Evolutionary conservation across 1,140 invertebrate species (phyloP).

Genomic region (Varroa destructor): DNA sequence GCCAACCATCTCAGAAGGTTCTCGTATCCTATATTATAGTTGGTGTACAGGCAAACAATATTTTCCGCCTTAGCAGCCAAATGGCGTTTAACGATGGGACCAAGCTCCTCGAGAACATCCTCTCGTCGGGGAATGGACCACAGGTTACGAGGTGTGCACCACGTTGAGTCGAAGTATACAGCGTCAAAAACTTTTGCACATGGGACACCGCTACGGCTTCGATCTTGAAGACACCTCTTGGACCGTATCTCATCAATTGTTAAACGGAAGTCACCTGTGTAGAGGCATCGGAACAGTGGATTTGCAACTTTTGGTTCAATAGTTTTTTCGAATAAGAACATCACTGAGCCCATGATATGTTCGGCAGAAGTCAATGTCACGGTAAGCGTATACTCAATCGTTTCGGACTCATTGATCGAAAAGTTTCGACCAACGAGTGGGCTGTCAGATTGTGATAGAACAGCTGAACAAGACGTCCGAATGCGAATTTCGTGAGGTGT

Average conservation of each 20-base stretch:
- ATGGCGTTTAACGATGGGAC: neutral
- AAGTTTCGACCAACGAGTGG: too few species aligned
- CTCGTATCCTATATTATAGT: conserved; percentile 9
- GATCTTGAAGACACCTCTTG: neutral
- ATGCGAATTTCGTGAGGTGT: neutral
- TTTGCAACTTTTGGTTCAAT: too few species aligned
- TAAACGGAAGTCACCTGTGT: conserved; percentile 23
- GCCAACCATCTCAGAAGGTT: conserved; percentile 8
- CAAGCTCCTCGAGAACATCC: neutral
- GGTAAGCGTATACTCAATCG: neutral
- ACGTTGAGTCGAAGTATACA: conserved; percentile 12
- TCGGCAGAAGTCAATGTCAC: conserved; percentile 19
- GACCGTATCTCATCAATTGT: neutral
- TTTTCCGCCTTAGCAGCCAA: neutral
- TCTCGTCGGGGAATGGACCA: neutral
- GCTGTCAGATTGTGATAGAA: too few species aligned
- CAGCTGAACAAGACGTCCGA: too few species aligned
- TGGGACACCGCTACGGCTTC: neutral
- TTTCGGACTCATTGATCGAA: neutral
- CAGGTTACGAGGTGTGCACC: conserved; percentile 8
- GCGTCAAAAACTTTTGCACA: conserved; percentile 13
- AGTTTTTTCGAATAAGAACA: conserved; percentile 6
- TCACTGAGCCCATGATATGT: conserved; percentile 15
- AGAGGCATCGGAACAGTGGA: conserved; percentile 1
- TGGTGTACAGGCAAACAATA: conserved; percentile 3